These are phyloP conservation scores for Augochlorella aurata DNA, from an alignment of 2,888 invertebrate genomes.

Conservation along the genomic window DNA sequence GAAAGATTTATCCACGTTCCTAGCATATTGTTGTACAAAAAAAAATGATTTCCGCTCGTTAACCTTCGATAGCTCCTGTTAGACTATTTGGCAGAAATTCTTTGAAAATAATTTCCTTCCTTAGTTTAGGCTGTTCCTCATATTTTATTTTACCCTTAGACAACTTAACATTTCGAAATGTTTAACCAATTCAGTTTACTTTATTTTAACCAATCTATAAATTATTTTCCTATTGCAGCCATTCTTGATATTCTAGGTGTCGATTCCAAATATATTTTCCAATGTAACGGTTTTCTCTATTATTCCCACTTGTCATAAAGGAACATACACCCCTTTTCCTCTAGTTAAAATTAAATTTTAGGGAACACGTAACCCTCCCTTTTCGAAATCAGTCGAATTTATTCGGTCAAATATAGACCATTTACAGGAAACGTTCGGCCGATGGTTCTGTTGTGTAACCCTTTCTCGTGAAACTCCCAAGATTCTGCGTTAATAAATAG, in stretches of 20 bases:
- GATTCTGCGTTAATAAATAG: slow-evolving; percentile 38
- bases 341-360: slow-evolving; percentile 8
- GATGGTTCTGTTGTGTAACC: slow-evolving; percentile 23
- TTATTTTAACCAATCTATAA: neutral
- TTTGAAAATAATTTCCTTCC: neutral
- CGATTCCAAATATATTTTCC: neutral
- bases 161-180: no score
- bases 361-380: slow-evolving; percentile 31
- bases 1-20: neutral
- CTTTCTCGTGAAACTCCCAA: slow-evolving; percentile 40
- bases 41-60: neutral
- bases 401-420: neutral
- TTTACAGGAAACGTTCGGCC: slow-evolving; percentile 14
- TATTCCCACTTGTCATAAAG: neutral
- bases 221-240: neutral
- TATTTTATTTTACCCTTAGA: no score
- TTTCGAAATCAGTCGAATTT: slow-evolving; percentile 11
- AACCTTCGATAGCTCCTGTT: neutral
- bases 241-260: neutral
- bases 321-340: neutral
- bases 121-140: no score
- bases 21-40: neutral
- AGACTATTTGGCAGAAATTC: no score
- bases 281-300: neutral
- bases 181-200: neutral